A percentile compares a stretch with the other conserved stretches of the same genome.
Evolutionary conservation across 2,888 invertebrate species (phyloP).

Genomic region (Cecidostiba fungosa): DNA sequence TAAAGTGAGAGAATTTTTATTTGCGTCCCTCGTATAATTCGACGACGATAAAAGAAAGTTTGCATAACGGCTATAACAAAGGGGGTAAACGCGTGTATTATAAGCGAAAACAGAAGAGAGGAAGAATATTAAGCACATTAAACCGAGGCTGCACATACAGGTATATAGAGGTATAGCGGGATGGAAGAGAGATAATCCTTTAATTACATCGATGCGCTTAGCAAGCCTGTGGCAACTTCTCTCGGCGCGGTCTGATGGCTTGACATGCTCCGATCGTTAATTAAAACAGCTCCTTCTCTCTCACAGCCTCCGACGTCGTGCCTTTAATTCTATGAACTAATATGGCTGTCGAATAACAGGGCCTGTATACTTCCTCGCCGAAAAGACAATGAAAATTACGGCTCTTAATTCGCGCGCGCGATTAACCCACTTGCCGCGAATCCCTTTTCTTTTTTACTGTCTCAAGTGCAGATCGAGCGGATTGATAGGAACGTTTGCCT

Average conservation of each 20-base stretch:
- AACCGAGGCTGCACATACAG: neutral
- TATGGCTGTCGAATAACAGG: conserved; percentile 21
- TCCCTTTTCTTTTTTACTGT: neutral
- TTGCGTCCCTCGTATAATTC: too few species aligned
- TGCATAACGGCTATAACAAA: neutral
- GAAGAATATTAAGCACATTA: neutral
- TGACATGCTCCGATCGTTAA: conserved; percentile 70
- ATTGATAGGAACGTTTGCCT: conserved; percentile 27
- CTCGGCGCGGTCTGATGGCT: conserved; percentile 62
- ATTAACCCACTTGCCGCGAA: conserved; percentile 18
- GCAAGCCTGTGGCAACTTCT: conserved; percentile 72
- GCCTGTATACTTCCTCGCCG: neutral
- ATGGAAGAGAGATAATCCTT: conserved; percentile 75
- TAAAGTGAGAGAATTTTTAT: too few species aligned
- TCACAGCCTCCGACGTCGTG: neutral
- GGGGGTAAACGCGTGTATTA: neutral
- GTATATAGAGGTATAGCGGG: conserved; percentile 44
- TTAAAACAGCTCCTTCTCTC: conserved; percentile 67
- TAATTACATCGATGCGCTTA: conserved; percentile 76
- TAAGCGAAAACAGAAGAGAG: neutral
- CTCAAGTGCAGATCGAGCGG: neutral
- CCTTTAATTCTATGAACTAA: conserved; percentile 51
- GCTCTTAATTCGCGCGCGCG: conserved; percentile 21
- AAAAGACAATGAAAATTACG: conserved; percentile 41
- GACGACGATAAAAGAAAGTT: neutral